Percentiles rank a stretch among this genome's conserved stretches.
Conservation (phyloP, 2,797 vertebrate genomes). For the Poeciliopsis turneri region DNA sequence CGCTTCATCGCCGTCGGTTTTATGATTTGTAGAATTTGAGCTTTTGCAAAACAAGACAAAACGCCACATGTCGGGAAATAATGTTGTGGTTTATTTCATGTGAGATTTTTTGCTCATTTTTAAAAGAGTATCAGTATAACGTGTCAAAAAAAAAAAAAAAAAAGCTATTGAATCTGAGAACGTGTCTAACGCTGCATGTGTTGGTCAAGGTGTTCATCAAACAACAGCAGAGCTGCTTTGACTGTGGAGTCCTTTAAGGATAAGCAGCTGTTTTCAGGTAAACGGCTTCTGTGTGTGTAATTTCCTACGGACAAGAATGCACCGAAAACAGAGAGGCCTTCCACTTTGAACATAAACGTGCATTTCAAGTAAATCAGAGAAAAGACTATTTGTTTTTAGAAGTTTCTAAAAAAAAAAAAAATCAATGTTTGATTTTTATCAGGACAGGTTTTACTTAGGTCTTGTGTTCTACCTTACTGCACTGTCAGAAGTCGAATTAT, state of each 20-base stretch:
- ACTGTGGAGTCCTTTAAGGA: not conserved
- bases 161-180: not conserved
- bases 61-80: not conserved
- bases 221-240: not conserved
- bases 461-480: not conserved
- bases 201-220: not conserved
- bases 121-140: not conserved
- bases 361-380: not conserved
- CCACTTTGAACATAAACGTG: not conserved
- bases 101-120: not conserved
- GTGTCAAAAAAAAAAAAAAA: not conserved
- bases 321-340: not conserved
- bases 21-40: not conserved
- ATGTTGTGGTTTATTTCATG: not conserved
- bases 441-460: not conserved
- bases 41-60: not conserved
- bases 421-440: not conserved
- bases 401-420: no score
- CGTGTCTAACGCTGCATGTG: not conserved
- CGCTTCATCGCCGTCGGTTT: not conserved
- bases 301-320: not conserved
- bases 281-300: not conserved
- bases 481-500: slow-evolving; percentile 3
- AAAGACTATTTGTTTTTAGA: not conserved
- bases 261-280: not conserved